Base-by-base conservation (phyloP, 2,113 vertebrate species). In the Xenopus laevis region DNA sequence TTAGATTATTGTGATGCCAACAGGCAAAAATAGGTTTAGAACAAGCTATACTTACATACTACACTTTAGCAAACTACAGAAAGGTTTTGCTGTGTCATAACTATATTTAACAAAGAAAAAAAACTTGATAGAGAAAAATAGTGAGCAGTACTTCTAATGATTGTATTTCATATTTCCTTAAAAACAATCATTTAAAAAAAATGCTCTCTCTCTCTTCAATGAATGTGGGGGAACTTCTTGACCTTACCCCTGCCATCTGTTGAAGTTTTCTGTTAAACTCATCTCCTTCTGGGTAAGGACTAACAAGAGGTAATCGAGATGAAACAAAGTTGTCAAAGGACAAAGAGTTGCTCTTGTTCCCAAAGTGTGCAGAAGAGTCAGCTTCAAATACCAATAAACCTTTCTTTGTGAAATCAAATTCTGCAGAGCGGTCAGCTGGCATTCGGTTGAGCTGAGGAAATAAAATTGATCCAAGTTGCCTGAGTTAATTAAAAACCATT, bases 351-450 rank as follows among this genome's bases (percentile, higher is more conserved):
- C 86, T 88, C 62, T 87, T 86, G 77, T 64, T 69, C 20, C 65
- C 47, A 20, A 64, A 46, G 13, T 64, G 60, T 33, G 85, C 65
- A 79, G 90, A 87, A 68, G 86, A 76, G 53, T 92, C 90, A 1
- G 93, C 86, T n/a, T 87, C 90, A 83, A 98, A 91, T 66, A 97
- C 94, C 58, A 98, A 83, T 45, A 97, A 89, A 46, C 96, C 97
- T 81, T 92, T 94, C 71, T 82, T 91, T 8, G 96, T 96, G 84
- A 98, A 97, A 70, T 91, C 93, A 87, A 97, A 94, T 27, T 95
- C 92, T 47, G 92, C 86, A 30, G 86, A 82, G 73, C 81, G 77
- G 40, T 93, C 93, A 15, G 93, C 88, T 58, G 95, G 94, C 80
- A 95, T 83, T 8, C 85, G 87, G 85, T 61, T 91, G 62, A 99